Evolutionary conservation across 2,797 vertebrate species (phyloP).

Genomic region (Avahi laniger): DNA sequence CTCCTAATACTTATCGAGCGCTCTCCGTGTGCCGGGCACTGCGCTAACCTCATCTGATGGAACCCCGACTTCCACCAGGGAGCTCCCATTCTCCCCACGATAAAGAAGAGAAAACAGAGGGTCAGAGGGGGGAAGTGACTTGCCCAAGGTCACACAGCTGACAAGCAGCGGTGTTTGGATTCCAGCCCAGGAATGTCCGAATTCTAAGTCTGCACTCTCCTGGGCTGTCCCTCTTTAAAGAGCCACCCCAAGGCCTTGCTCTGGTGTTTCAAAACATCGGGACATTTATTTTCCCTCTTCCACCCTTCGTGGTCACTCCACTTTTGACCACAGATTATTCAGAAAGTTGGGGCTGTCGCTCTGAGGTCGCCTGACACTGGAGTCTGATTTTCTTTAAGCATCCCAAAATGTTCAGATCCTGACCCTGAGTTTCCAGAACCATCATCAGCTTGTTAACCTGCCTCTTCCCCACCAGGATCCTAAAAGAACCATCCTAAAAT

Average conservation of each 20-base stretch:
- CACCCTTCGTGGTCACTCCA: not conserved
- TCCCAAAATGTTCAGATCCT: not conserved
- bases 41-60: not conserved
- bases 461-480: not conserved
- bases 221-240: not conserved
- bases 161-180: not conserved
- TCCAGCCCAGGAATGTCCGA: not conserved
- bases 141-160: not conserved
- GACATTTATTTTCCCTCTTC: not conserved
- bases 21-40: not conserved
- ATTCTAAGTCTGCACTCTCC: not conserved
- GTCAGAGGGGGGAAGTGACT: not conserved
- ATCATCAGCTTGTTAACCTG: not conserved
- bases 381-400: not conserved
- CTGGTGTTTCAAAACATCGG: not conserved
- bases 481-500: too few species aligned
- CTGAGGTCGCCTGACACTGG: not conserved
- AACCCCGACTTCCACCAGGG: not conserved
- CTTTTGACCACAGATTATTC: not conserved
- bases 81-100: not conserved
- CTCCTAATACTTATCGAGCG: too few species aligned
- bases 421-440: not conserved
- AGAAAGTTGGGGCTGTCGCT: not conserved
- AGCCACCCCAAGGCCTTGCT: not conserved
- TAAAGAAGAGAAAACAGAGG: not conserved